Evolutionary conservation across 2,888 invertebrate genomes (phyloP).

Genomic region (Macrophya annulata): DNA sequence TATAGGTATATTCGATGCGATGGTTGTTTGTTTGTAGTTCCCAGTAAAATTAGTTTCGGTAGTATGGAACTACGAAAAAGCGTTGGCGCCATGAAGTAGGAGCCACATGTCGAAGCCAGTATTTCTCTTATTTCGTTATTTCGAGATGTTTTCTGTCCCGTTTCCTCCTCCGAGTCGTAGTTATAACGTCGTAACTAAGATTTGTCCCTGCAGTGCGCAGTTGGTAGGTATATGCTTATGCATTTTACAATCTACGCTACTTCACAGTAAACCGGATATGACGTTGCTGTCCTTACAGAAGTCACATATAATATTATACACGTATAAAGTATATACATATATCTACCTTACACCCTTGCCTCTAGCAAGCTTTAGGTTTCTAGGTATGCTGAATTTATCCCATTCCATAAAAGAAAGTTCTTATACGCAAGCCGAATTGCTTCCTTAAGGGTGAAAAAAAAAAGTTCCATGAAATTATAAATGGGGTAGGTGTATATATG

Average conservation of each 20-base stretch:
- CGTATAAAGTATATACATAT: background rate
- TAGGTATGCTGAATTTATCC: background rate
- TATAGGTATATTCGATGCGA: background rate
- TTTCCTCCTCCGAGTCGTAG: background rate
- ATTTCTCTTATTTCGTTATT: constrained; percentile 56
- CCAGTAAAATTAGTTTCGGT: constrained; percentile 56
- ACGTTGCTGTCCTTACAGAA: constrained; percentile 27
- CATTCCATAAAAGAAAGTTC: constrained; percentile 26
- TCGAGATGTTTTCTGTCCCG: constrained; percentile 54
- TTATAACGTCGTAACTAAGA: constrained; percentile 45
- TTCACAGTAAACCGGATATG: constrained; percentile 50
- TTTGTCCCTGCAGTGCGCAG: constrained; percentile 45
- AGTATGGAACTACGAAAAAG: constrained; percentile 43
- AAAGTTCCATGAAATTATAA: constrained; percentile 32
- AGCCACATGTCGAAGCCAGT: constrained; percentile 54
- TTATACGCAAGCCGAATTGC: constrained; percentile 1
- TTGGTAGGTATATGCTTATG: background rate
- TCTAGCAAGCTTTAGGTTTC: background rate
- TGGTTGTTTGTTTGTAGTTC: constrained; percentile 55
- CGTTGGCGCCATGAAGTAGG: constrained; percentile 48
- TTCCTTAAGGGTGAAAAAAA: constrained; percentile 8
- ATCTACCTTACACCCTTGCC: background rate
- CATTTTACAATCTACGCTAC: constrained; percentile 45
- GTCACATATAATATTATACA: background rate
- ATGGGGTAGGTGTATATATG: background rate